phyloP scores from a whole-genome alignment of 1,140 invertebrate species.

The Patella vulgata region DNA sequence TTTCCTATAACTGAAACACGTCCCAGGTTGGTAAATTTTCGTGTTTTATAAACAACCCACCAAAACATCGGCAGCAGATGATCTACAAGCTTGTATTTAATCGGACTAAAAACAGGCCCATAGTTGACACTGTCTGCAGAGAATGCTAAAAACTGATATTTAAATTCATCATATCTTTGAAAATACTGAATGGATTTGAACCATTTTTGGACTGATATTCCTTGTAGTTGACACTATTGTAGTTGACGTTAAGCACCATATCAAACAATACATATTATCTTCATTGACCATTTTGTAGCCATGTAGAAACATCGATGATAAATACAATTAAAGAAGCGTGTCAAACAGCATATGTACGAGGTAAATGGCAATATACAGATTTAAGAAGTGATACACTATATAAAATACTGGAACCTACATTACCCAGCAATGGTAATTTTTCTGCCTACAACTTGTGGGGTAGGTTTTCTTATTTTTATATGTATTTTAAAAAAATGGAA shows the following conservation, averaged over 20 bases:
- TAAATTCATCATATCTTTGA: too few relatives aligned
- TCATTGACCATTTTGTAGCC: too few relatives aligned
- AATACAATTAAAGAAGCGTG: conserved; percentile 82
- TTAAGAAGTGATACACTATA: conserved; percentile 76
- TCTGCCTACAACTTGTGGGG: conserved; percentile 80
- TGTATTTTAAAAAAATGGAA: background rate
- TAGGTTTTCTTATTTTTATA: conserved; percentile 52
- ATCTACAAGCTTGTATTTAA: background rate
- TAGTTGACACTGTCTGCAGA: too few relatives aligned
- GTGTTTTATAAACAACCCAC: background rate
- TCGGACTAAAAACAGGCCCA: background rate
- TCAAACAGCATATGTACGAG: conserved; percentile 78
- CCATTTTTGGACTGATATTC: too few relatives aligned
- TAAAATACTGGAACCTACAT: conserved; percentile 78
- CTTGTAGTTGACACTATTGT: too few relatives aligned
- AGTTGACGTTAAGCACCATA: too few relatives aligned
- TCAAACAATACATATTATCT: too few relatives aligned
- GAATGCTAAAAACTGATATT: too few relatives aligned
- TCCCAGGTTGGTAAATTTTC: conserved; percentile 51
- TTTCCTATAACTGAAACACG: conserved; percentile 77
- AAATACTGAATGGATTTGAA: too few relatives aligned
- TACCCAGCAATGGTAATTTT: conserved; percentile 83
- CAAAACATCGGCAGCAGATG: conserved; percentile 7
- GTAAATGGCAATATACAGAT: conserved; percentile 75
- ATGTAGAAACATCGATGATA: too few relatives aligned